phyloP scores from a whole-genome alignment of 2,113 vertebrate genomes.

The Castor canadensis region DNA sequence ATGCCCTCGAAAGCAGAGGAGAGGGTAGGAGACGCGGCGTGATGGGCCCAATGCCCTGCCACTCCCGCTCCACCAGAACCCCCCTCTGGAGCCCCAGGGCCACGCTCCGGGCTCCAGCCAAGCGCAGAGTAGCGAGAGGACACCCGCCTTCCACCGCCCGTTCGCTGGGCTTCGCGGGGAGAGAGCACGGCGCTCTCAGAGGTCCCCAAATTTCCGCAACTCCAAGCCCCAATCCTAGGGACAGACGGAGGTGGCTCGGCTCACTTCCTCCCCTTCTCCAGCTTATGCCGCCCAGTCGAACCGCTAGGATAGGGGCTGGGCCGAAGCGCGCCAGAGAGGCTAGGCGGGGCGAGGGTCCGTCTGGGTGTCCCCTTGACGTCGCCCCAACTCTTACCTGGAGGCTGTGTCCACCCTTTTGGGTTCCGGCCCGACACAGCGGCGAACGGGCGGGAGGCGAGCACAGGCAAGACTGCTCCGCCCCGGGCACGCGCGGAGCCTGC shows the following conservation, averaged over 20 bases:
- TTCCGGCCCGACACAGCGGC: not conserved
- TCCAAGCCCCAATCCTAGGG: not conserved
- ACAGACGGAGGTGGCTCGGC: not conserved
- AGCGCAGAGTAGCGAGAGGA: not conserved
- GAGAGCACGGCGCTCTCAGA: not conserved
- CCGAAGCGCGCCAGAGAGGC: not conserved
- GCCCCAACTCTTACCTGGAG: conserved; percentile 64
- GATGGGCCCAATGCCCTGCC: not conserved
- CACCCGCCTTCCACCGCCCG: not conserved
- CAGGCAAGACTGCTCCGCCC: not conserved
- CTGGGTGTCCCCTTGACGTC: not conserved
- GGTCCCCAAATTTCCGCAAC: not conserved
- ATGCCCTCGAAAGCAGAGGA: conserved; percentile 29
- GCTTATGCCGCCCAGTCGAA: not conserved
- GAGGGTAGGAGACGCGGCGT: not conserved
- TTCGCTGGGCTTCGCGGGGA: not conserved
- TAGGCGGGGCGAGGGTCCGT: not conserved
- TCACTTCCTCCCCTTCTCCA: not conserved
- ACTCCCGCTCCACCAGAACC: not conserved
- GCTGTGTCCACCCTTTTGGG: not conserved
- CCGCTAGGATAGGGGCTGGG: not conserved
- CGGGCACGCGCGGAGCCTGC: not conserved
- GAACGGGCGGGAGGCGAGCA: not conserved
- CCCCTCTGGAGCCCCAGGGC: not conserved
- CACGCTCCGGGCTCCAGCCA: not conserved